These are phyloP conservation scores for Cariama cristata DNA, from an alignment of 2,113 vertebrate species.

Conservation along the genomic window DNA sequence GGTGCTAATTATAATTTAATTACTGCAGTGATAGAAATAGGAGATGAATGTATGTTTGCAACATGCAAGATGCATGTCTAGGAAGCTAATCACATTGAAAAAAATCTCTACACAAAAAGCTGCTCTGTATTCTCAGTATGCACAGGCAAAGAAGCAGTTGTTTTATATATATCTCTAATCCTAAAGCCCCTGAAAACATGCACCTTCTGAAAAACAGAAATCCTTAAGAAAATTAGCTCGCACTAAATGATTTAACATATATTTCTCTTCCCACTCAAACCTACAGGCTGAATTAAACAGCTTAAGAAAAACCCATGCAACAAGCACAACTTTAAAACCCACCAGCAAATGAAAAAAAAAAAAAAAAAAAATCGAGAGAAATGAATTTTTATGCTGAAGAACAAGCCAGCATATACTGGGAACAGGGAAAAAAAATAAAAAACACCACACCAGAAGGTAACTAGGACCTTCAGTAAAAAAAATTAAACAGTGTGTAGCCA, in stretches of 20 bases:
- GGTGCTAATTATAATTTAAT: background rate
- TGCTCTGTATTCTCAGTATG: background rate
- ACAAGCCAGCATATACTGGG: background rate
- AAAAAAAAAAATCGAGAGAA: background rate
- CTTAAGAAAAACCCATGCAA: background rate
- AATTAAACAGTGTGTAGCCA: background rate
- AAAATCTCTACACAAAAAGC: background rate
- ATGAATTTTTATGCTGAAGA: background rate
- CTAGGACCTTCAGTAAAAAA: background rate
- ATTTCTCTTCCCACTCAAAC: background rate
- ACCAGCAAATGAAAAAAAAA: background rate
- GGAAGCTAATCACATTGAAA: background rate
- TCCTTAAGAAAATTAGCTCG: background rate
- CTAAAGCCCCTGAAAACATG: background rate
- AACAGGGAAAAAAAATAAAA: background rate
- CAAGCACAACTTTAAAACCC: background rate
- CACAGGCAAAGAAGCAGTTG: background rate
- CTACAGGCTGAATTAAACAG: slow-evolving; percentile 3
- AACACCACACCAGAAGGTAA: background rate
- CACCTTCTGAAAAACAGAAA: background rate
- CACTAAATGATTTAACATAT: background rate
- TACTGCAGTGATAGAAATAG: background rate
- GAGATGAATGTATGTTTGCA: background rate
- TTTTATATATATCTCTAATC: background rate
- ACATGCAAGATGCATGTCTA: background rate